These are phyloP conservation scores for Heliconius himera DNA, from an alignment of 1,140 invertebrate species.

Conservation along the genomic window DNA sequence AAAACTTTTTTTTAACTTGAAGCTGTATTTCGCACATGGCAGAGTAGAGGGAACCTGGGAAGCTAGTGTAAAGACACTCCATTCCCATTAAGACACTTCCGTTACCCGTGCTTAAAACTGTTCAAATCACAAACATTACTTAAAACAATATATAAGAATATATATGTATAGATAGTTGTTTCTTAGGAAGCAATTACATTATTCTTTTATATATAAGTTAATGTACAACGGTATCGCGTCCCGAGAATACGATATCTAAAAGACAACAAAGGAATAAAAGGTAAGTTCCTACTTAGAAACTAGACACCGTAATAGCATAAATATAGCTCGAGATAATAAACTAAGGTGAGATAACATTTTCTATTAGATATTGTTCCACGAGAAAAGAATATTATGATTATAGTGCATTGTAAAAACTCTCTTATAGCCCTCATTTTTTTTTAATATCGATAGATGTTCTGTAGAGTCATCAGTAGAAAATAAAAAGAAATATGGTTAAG, in stretches of 20 bases:
- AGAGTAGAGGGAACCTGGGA: too few species aligned
- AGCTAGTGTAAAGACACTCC: too few species aligned
- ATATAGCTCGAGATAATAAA: slow-evolving; percentile 8
- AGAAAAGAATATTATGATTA: not conserved
- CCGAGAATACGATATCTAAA: slow-evolving; percentile 19
- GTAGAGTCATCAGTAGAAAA: too few species aligned
- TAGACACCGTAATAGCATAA: slow-evolving; percentile 18
- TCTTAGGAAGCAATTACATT: not conserved
- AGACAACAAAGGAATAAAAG: slow-evolving; percentile 25
- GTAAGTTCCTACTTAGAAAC: slow-evolving; percentile 26
- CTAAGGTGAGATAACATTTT: slow-evolving; percentile 1
- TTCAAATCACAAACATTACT: not conserved
- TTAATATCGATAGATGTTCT: not conserved
- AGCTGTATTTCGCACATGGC: too few species aligned
- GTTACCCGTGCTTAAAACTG: too few species aligned
- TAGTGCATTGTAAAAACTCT: not conserved
- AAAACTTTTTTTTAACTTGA: too few species aligned
- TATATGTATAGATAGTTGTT: not conserved
- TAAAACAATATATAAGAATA: not conserved
- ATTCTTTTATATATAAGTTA: not conserved
- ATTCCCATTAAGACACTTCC: too few species aligned
- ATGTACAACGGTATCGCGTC: not conserved
- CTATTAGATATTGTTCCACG: not conserved
- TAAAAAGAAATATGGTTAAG: too few species aligned
- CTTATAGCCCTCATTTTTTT: not conserved